A percentile compares a stretch with the other conserved stretches of the same genome.
phyloP scores from a whole-genome alignment of 2,888 invertebrate genomes.

The Caenorhabditis virilis region DNA sequence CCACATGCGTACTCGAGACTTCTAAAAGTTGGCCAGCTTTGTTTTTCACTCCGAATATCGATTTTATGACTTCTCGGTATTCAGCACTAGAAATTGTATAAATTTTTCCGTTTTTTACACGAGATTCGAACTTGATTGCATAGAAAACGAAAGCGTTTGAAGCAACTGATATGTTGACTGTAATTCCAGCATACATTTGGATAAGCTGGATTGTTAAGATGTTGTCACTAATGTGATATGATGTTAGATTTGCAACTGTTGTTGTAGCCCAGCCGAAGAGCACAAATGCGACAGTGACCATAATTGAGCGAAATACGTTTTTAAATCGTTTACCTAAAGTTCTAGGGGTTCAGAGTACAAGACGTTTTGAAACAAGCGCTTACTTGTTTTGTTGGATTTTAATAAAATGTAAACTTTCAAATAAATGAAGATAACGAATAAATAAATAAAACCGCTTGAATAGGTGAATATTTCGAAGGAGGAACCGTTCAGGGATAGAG shows the following conservation, averaged over 20 bases:
- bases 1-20: slow-evolving; percentile 21
- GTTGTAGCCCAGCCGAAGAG: slow-evolving; percentile 40
- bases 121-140: slow-evolving; percentile 33
- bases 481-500: slow-evolving; percentile 25
- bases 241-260: slow-evolving; percentile 29
- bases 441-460: slow-evolving; percentile 28
- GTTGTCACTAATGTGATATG: slow-evolving; percentile 16
- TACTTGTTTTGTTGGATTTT: slow-evolving; percentile 23
- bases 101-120: background rate
- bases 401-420: slow-evolving; percentile 20
- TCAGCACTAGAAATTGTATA: slow-evolving; percentile 14
- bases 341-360: background rate
- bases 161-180: slow-evolving; percentile 39
- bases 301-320: slow-evolving; percentile 37
- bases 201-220: slow-evolving; percentile 14
- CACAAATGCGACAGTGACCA: slow-evolving; percentile 36
- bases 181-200: slow-evolving; percentile 45
- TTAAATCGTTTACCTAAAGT: slow-evolving; percentile 34
- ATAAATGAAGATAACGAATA: slow-evolving; percentile 26
- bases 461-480: slow-evolving; percentile 38
- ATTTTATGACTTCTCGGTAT: slow-evolving; percentile 28
- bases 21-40: slow-evolving; percentile 16
- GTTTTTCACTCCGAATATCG: slow-evolving; percentile 16
- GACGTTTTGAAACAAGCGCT: background rate
- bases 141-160: slow-evolving; percentile 42